Evolutionary conservation across 2,888 invertebrate genomes (phyloP).

Genomic region (Trisateles emortualis): DNA sequence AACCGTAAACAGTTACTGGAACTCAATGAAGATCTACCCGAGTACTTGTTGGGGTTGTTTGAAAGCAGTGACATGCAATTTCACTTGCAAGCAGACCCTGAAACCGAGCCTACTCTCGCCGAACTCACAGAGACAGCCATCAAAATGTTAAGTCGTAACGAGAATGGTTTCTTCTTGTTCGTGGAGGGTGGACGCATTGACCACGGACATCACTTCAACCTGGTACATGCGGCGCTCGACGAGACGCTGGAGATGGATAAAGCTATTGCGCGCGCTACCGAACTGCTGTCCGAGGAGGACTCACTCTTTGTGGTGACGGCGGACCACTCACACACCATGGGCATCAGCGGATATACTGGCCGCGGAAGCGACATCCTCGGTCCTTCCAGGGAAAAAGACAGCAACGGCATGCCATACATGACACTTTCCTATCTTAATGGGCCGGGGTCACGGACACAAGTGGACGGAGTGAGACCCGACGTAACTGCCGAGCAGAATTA

Average conservation of each 20-base stretch:
- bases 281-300: constrained; percentile 76
- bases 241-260: too few species aligned
- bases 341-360: constrained; percentile 89
- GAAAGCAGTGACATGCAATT: constrained; percentile 86
- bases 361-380: constrained; percentile 69
- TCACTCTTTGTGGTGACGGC: constrained; percentile 87
- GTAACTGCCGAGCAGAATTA: constrained; percentile 65
- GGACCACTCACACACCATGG: constrained; percentile 88
- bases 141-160: too few species aligned
- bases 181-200: too few species aligned
- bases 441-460: constrained; percentile 87
- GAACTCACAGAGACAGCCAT: too few species aligned
- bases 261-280: too few species aligned
- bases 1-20: constrained; percentile 18
- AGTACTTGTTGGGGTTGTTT: constrained; percentile 45
- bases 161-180: too few species aligned
- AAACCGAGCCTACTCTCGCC: constrained; percentile 89
- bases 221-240: constrained; percentile 87
- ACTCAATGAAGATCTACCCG: constrained; percentile 11
- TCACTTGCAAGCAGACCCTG: constrained; percentile 81
- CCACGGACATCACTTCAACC: constrained; percentile 88
- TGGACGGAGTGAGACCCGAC: constrained; percentile 83
- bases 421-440: constrained; percentile 85
- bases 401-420: too few species aligned
- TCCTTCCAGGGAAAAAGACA: constrained; percentile 66